phyloP scores from a whole-genome alignment of 2,113 vertebrate genomes.

The Lonchura striata region DNA sequence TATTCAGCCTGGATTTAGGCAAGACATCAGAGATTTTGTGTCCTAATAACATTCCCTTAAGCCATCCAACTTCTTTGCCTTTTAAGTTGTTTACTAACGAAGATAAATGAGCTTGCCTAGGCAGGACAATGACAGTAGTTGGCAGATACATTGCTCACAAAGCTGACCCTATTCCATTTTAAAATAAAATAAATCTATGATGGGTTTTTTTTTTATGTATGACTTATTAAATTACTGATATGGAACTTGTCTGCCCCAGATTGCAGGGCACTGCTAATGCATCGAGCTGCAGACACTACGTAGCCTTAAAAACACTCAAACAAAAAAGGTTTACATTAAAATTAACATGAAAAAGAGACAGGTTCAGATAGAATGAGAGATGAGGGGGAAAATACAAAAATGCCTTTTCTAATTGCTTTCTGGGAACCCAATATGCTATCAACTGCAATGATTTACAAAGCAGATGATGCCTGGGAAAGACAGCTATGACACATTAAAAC shows the following conservation, averaged over 20 bases:
- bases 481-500: background rate
- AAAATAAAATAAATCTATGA: slow-evolving; percentile 47
- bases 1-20: background rate
- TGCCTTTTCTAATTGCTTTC: background rate
- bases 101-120: slow-evolving; percentile 51
- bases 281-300: background rate
- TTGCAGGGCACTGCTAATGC: background rate
- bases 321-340: background rate
- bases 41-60: slow-evolving; percentile 25
- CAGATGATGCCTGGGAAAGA: background rate
- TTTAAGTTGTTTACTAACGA: slow-evolving; percentile 52
- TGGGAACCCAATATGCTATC: background rate
- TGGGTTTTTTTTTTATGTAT: slow-evolving; percentile 17
- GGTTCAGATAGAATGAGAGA: background rate
- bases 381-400: background rate
- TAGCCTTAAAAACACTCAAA: background rate
- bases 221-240: slow-evolving; percentile 49
- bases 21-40: background rate
- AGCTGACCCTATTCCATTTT: slow-evolving; percentile 26
- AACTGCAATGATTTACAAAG: background rate
- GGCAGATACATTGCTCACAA: slow-evolving; percentile 34
- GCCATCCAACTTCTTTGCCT: slow-evolving; percentile 14
- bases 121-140: slow-evolving; percentile 35
- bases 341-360: background rate
- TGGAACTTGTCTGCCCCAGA: slow-evolving; percentile 20